Evolutionary conservation across 2,797 vertebrate genomes (phyloP), one percentile per base, ranked within the genome.

Genomic region (Lithobates pipiens): DNA sequence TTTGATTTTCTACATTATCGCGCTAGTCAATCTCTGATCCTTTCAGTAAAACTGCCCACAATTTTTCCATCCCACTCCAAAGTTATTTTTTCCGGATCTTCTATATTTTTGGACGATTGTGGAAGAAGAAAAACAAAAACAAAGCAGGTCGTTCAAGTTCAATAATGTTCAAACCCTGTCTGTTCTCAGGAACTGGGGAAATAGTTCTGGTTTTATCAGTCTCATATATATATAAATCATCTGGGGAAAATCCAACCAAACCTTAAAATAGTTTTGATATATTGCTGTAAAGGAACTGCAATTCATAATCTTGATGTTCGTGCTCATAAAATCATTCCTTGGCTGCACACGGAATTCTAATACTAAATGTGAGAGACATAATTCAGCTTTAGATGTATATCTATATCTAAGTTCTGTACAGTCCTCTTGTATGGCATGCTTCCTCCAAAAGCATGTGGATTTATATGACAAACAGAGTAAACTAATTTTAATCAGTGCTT

Each of bases 111-210:
- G n/a, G 25, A 65, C 23, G 13, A 36, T 42, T 25, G 76, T n/a
- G 23, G 2, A 44, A 80, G 42, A 39, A 39, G 34, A n/a, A 80
- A 44, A 80, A 50, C 39, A 23, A 80, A 23, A 80, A n/a, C 42
- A 50, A 4, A 27, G 44, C 76, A 18, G 78, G 68, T 80, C 44
- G 44, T 46, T 23, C 78, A 46, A n/a, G 29, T 68, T 80, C 63
- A 34, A 54, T 18, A 39, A 57, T 80, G 69, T 5, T 18, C 46
- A 36, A 77, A 46, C 27, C 29, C 39, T 78, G 61, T 42, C 61
- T 78, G 57, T 65, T 36, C 34, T 65, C 34, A 78, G 77, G 77
- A 78, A 68, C 36, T 65, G 10, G 68, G 57, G 57, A 80, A 80
- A 80, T 72, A 80, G 29, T 29, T 11, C 67, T 54, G 67, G 67